Base-by-base conservation (phyloP, 2,113 vertebrate genomes). In the Sapayoa aenigma region DNA sequence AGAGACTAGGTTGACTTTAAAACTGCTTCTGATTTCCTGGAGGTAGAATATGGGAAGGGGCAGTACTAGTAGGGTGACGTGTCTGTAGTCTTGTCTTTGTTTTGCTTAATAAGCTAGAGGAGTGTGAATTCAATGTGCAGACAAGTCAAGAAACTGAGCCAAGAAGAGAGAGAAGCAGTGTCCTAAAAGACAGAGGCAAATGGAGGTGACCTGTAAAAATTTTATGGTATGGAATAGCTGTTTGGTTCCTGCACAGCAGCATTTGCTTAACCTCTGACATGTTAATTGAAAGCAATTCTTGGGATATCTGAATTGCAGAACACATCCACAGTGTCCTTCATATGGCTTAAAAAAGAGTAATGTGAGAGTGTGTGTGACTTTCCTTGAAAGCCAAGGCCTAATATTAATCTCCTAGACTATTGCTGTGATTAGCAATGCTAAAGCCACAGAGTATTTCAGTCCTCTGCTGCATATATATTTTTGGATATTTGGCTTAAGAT, bases 281-380 rank as follows among this genome's bases (percentile, higher is more conserved):
- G 82, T 75, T 91, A 91, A 89, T 33, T 81, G 84, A 87, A 76
- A 63, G 78, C 58, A 84, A 65, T 94, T 94, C 56, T 84, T 84
- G 73, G 23, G 74, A 87, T 84, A 71, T 89, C 81, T 84, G 66
- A 84, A 78, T 60, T 89, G 41, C 15, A 77, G 49, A 93, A 78
- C 0, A 0, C 27, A 60, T 89, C 39, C 44, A 17, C 68, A 39
- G 49, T 90, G 50, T 92, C 37, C 30, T 87, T 84, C 75, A 28
- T 77, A 37, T 68, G 47, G 21, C 47, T 89, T 78, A 25, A 75
- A 89, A 91, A 81, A 72, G 30, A 25, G 35, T 86, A 35, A 66
- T 50, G 35, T 42, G 55, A 69, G 62, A 53, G 47, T 20, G 27
- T 55, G n/a, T 55, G 56, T 53, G 74, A 24, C 77, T 89, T 89